These are phyloP conservation scores for Hexactinellida sp. DNA, from an alignment of 37 sponge, comb jelly and placozoan genomes.

Conservation along the genomic window DNA sequence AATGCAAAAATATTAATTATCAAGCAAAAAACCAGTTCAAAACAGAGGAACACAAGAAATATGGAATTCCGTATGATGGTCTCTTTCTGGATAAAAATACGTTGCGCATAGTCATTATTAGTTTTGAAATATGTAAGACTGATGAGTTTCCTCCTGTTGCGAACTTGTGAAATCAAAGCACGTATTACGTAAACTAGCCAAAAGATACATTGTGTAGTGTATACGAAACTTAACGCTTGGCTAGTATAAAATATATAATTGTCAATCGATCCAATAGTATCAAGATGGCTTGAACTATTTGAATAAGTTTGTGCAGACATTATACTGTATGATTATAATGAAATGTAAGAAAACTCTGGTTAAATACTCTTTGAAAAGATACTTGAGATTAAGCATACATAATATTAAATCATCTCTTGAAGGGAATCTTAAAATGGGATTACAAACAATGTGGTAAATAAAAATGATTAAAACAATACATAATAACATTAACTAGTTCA, in stretches of 20 bases:
- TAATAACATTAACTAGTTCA: too few relatives aligned
- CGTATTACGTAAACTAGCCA: not conserved
- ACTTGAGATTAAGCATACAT: too few relatives aligned
- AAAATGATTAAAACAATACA: too few relatives aligned
- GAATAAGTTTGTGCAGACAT: too few relatives aligned
- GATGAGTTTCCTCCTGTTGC: not conserved
- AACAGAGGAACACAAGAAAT: not conserved
- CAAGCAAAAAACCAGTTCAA: not conserved
- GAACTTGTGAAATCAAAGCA: not conserved
- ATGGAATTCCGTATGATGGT: not conserved
- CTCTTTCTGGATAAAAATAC: not conserved
- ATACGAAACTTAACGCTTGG: not conserved
- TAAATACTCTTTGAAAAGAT: too few relatives aligned
- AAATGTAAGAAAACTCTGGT: too few relatives aligned
- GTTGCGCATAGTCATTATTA: not conserved
- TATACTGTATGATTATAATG: too few relatives aligned
- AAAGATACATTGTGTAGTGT: not conserved
- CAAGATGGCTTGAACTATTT: too few relatives aligned
- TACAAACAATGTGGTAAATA: too few relatives aligned
- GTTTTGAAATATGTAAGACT: not conserved
- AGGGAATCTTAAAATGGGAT: too few relatives aligned
- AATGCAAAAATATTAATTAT: not conserved
- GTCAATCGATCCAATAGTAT: not conserved
- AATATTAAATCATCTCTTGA: too few relatives aligned
- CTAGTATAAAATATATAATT: not conserved